Evolutionary conservation across 92 coral and sea anemone genomes (phyloP), one percentile per base, ranked within the genome.

Genomic region (Parazoanthus atlanticus): DNA sequence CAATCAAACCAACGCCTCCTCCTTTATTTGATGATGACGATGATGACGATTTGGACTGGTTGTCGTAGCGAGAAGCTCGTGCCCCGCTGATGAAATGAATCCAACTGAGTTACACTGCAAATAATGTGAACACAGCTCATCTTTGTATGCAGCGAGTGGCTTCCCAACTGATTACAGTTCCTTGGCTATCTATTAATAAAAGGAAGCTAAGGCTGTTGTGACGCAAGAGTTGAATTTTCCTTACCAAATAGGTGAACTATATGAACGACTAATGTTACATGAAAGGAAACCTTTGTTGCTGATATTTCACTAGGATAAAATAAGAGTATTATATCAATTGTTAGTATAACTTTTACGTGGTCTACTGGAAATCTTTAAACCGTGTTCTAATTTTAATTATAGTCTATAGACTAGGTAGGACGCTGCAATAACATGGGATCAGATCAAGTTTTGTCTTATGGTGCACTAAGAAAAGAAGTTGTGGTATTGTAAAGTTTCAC

Each of bases 1-100:
- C 95, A 2, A 61, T 91, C 47, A 96, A 95, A 80, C 95, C 94
- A 28, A 88, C 91, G 3, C 99, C 99, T 47, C 99, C 99, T 36
- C 99, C 98, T 29, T 89, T 95, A 56, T 97, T 95, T 86, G 99
- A 96, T 78, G 98, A 97, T 89, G 99, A 95, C 65, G 99, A 97
- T 10, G 98, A 96, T 80, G 99, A 97, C 38, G 98, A 95, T 79
- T 90, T 95, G 79, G 96, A 95, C 88, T 97, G 99, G 99, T 93
- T 97, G 73, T 95, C 96, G 71, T 97, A 88, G 85, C 74, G 80
- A 66, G 79, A 56, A 11, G 8, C 58, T 72, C 52, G 29, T 67
- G 33, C 49, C 72, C 32, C 6, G 81, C 11, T 26, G 28, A 84
- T 67, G 1, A 38, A 28, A 84, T 41, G 66, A 78, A 33, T 47